phyloP scores from a whole-genome alignment of 2,888 invertebrate genomes.

The Drosophila bunnanda region DNA sequence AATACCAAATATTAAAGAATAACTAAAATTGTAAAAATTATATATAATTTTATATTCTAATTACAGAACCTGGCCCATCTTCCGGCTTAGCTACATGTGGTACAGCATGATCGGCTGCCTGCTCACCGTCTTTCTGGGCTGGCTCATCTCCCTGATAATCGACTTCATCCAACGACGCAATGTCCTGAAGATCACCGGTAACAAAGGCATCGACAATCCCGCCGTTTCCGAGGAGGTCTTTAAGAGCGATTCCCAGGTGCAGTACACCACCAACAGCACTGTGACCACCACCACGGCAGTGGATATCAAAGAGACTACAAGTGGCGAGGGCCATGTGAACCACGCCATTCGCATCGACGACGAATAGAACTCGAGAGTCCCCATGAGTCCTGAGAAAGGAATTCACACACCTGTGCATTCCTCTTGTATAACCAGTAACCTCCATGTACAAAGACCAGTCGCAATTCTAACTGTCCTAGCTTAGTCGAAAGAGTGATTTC shows the following conservation, averaged over 20 bases:
- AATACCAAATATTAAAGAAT: too few relatives aligned
- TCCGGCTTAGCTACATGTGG: slow-evolving; percentile 95
- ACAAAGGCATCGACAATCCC: slow-evolving; percentile 65
- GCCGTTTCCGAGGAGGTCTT: slow-evolving; percentile 56
- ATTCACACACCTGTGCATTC: slow-evolving; percentile 31
- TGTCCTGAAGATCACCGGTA: slow-evolving; percentile 77
- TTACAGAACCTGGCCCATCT: slow-evolving; percentile 86
- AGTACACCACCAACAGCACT: slow-evolving; percentile 42
- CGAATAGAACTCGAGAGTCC: slow-evolving; percentile 59
- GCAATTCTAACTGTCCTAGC: slow-evolving; percentile 46
- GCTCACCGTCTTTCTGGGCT: slow-evolving; percentile 90
- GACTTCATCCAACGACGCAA: slow-evolving; percentile 83
- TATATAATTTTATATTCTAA: not conserved
- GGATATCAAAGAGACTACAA: slow-evolving; percentile 38
- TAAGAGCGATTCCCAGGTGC: slow-evolving; percentile 53
- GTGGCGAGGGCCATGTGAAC: slow-evolving; percentile 79
- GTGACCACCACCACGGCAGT: slow-evolving; percentile 19
- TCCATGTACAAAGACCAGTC: slow-evolving; percentile 74
- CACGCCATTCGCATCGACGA: slow-evolving; percentile 83
- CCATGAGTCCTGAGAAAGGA: slow-evolving; percentile 2
- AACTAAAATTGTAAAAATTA: too few relatives aligned
- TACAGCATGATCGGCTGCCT: slow-evolving; percentile 93
- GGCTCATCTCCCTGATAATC: slow-evolving; percentile 89
- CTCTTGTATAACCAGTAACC: slow-evolving; percentile 57
- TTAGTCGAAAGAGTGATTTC: slow-evolving; percentile 72